Evolutionary conservation across 2,888 invertebrate genomes (phyloP), one percentile per base, ranked within the genome.

Genomic region (Endotricha flammealis): DNA sequence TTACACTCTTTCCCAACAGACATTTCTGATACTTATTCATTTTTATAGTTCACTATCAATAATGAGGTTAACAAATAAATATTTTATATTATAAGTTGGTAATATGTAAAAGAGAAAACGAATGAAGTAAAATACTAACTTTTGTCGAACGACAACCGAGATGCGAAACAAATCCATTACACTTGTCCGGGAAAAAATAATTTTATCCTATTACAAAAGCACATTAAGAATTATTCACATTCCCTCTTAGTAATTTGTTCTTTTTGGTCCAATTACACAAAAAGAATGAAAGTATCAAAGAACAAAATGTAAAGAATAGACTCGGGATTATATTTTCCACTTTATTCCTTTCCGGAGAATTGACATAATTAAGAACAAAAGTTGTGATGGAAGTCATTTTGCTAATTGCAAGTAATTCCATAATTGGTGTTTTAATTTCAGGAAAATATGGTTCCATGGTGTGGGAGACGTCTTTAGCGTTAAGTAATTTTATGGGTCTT

Each of bases 161-260:
- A 41, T 39, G 48, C 35, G 24, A 47, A 47, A 46, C 44, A 53
- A 61, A 60, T 59, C 50, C 45, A 58, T 62, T 57, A 56, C 42
- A 50, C 47, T 65, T 54, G 51, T 53, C 57, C 42, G 55, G 52
- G 59, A 62, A 57, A 60, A 57, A 70, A 69, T 69, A 64, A 65
- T 65, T 64, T 68, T 63, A 68, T 65, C 60, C 64, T 57, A 63
- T 69, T 67, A 66, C 65, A 60, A 62, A 64, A 67, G 57, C 62
- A 61, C 70, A 69, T 70, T 59, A 68, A 64, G 65, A 63, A 67
- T 64, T 65, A 63, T 56, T 57, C 68, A 55, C 55, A 63, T 64
- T 46, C 44, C 34, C 49, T 58, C 55, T 47, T 48, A 44, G 64
- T 64, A 61, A 71, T 70, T 71, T 64, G 64, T 68, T 64, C 56